Percentiles rank a stretch among this genome's conserved stretches.
Evolutionary conservation across 2,113 vertebrate species (phyloP).

Genomic region (Psophia crepitans): DNA sequence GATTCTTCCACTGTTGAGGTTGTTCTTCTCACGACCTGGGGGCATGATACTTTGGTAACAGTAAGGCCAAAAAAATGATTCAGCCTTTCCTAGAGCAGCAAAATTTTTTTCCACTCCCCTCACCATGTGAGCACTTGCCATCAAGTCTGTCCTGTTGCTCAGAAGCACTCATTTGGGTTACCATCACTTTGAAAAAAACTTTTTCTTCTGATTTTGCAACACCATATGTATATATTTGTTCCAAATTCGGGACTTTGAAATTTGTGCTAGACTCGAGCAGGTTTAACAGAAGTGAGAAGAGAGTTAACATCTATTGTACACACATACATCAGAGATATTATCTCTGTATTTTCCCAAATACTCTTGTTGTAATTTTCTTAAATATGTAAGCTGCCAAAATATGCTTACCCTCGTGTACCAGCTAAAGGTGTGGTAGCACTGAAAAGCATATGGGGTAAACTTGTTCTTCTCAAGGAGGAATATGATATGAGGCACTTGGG

Average conservation of each 20-base stretch:
- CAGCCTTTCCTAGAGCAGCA: background rate
- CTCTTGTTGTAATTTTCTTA: background rate
- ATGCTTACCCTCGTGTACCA: background rate
- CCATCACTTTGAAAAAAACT: background rate
- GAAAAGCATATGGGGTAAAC: background rate
- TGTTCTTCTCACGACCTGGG: background rate
- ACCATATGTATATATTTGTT: background rate
- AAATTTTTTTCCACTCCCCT: background rate
- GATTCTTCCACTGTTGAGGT: background rate
- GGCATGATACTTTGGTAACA: background rate
- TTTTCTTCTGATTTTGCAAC: background rate
- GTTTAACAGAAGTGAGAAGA: background rate
- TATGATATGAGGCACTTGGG: background rate
- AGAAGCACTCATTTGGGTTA: background rate
- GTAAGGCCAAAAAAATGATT: background rate
- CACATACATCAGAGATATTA: background rate
- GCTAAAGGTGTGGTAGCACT: background rate
- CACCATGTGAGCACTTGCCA: rapidly evolving
- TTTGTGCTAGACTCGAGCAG: rapidly evolving
- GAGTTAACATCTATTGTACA: background rate
- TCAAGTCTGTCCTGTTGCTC: background rate
- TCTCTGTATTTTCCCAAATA: background rate
- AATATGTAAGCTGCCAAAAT: background rate
- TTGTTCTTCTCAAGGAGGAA: background rate
- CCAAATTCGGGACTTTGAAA: background rate